phyloP scores from a whole-genome alignment of 2,888 invertebrate species.

The Vannuccia rotundouncinata region DNA sequence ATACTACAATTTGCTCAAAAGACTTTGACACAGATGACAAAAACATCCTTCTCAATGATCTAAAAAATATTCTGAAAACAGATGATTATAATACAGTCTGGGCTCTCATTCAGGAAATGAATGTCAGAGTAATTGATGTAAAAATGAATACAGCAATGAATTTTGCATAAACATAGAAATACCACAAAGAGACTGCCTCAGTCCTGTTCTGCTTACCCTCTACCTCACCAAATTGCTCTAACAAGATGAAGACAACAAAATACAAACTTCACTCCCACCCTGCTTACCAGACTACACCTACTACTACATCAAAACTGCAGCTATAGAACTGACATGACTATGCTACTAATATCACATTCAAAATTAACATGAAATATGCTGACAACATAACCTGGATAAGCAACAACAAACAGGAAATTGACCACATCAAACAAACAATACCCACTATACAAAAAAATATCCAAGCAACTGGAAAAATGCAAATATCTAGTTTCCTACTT shows the following conservation, averaged over 20 bases:
- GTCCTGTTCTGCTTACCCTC: conserved; percentile 36
- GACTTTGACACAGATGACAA: background rate
- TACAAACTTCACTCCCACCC: background rate
- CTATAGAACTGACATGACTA: background rate
- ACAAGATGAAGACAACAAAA: background rate
- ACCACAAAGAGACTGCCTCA: conserved; percentile 36
- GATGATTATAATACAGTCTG: background rate
- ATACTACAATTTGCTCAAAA: no score
- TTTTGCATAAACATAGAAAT: conserved; percentile 32
- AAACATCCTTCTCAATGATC: background rate
- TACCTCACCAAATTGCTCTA: conserved; percentile 32
- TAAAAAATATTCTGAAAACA: background rate
- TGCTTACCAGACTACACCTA: background rate
- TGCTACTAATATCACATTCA: background rate
- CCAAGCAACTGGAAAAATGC: background rate
- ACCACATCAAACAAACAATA: background rate
- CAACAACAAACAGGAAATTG: background rate
- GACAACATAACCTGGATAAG: background rate
- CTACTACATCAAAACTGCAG: background rate
- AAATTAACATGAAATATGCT: background rate
- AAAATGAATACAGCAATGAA: conserved; percentile 9
- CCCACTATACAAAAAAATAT: background rate
- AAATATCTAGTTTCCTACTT: background rate
- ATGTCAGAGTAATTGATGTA: background rate
- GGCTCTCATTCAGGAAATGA: conserved; percentile 11